Conservation (phyloP, 2,888 invertebrate genomes). For the Masnerella sp. region DNA sequence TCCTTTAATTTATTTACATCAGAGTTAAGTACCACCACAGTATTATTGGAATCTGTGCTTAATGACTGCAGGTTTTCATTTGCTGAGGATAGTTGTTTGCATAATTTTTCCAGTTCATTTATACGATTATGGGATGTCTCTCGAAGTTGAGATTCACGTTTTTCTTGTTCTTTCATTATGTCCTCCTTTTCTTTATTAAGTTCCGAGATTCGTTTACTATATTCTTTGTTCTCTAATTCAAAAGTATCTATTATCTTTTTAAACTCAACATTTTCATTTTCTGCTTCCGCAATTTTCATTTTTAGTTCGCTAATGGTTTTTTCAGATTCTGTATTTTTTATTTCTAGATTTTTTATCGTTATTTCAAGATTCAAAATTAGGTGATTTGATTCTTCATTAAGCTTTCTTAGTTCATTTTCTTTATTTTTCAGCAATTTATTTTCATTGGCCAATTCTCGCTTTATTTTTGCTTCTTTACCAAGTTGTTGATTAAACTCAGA, state of each 20-base stretch:
- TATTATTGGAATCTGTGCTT: not conserved
- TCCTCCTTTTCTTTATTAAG: conserved; percentile 12
- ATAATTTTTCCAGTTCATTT: conserved; percentile 1
- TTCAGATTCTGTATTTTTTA: not conserved
- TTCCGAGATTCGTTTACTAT: not conserved
- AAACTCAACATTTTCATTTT: not conserved
- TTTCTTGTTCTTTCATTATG: not conserved
- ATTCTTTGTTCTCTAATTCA: conserved; percentile 2
- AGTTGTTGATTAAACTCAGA: not conserved
- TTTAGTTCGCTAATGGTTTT: not conserved
- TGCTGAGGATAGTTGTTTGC: not conserved
- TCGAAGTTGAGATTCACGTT: conserved; percentile 1
- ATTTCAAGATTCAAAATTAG: conserved; percentile 13
- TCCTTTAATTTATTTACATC: conserved; percentile 32
- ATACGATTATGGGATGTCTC: not conserved
- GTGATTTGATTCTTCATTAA: conserved; percentile 41
- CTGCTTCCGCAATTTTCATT: not conserved
- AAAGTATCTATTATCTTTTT: not conserved
- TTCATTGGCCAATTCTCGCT: no score
- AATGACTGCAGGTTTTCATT: conserved; percentile 9
- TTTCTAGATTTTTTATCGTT: conserved; percentile 6
- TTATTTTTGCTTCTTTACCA: no score
- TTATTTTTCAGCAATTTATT: conserved; percentile 58
- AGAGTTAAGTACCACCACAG: not conserved
- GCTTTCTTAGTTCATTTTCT: conserved; percentile 54